phyloP scores from a whole-genome alignment of 2,113 vertebrate genomes.

The Panthera tigris region DNA sequence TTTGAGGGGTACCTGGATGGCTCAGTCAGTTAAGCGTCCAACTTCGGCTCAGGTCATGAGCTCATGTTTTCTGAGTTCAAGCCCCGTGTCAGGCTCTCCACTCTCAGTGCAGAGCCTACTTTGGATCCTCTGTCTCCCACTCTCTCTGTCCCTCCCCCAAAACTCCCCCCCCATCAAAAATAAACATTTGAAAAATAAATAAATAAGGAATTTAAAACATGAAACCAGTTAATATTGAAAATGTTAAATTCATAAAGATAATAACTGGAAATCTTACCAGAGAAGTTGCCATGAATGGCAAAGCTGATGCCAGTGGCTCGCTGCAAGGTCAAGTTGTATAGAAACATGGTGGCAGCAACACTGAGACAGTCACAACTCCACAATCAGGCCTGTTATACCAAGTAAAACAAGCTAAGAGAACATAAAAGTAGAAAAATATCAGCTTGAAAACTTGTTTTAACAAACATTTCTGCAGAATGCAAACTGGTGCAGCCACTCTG shows the following conservation, averaged over 20 bases:
- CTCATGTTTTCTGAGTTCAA: too few species aligned
- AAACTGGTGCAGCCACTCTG: too few species aligned
- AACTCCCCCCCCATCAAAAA: too few species aligned
- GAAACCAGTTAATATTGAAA: background rate
- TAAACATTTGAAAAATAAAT: background rate
- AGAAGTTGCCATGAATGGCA: constrained; percentile 99
- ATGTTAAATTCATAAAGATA: background rate
- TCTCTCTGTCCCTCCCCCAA: too few species aligned
- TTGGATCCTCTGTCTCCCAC: too few species aligned
- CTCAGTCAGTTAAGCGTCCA: too few species aligned
- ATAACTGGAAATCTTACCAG: constrained; percentile 84
- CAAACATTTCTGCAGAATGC: background rate
- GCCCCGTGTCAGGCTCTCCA: too few species aligned
- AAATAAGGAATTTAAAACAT: background rate
- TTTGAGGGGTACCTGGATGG: background rate
- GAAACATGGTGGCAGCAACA: constrained; percentile 89
- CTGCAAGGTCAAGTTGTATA: constrained; percentile 98
- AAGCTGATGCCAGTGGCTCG: constrained; percentile 97
- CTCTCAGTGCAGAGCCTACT: too few species aligned
- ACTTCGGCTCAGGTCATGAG: too few species aligned
- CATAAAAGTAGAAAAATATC: background rate
- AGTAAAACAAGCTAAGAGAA: constrained; percentile 54
- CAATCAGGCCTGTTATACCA: background rate
- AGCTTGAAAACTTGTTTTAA: background rate
- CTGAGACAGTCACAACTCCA: constrained; percentile 24